Conservation (phyloP, 2,888 invertebrate species). For the Netelia inedita region DNA sequence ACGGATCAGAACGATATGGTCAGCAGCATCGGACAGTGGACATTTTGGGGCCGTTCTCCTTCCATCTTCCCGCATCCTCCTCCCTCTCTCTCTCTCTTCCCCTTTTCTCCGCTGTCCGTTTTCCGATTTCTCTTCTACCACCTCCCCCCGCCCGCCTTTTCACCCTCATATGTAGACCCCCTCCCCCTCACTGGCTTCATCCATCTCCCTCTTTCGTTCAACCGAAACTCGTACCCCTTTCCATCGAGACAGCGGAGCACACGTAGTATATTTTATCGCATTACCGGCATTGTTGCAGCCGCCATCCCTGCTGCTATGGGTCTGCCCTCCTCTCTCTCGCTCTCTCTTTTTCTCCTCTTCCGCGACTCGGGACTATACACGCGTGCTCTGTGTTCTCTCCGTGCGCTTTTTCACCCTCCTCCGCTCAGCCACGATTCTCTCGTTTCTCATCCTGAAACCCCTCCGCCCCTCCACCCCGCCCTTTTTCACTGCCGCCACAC, state of each 20-base stretch:
- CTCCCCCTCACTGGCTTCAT: constrained; percentile 12
- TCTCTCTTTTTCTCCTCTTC: constrained; percentile 10
- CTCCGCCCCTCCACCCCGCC: constrained; percentile 5
- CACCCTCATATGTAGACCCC: constrained; percentile 49
- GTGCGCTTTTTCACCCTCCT: constrained; percentile 59
- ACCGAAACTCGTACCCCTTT: constrained; percentile 67
- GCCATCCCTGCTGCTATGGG: constrained; percentile 67
- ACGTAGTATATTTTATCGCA: constrained; percentile 82
- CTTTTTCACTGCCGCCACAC: constrained; percentile 25
- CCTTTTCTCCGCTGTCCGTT: background rate
- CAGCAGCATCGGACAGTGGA: constrained; percentile 75
- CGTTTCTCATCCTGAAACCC: constrained; percentile 61
- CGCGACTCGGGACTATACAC: constrained; percentile 41
- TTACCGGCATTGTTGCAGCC: constrained; percentile 82
- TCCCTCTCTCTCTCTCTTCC: constrained; percentile 12
- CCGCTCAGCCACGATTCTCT: constrained; percentile 55
- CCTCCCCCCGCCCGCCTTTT: constrained; percentile 61
- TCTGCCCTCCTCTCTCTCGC: background rate
- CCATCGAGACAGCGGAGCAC: constrained; percentile 67
- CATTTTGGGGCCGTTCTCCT: constrained; percentile 70
- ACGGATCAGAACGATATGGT: constrained; percentile 70
- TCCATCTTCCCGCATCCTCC: background rate
- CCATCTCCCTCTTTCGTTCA: constrained; percentile 64
- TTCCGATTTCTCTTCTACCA: constrained; percentile 44
- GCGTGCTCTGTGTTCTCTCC: constrained; percentile 49